Conservation (phyloP, 2,113 vertebrate species). For the Actenoides hombroni region DNA sequence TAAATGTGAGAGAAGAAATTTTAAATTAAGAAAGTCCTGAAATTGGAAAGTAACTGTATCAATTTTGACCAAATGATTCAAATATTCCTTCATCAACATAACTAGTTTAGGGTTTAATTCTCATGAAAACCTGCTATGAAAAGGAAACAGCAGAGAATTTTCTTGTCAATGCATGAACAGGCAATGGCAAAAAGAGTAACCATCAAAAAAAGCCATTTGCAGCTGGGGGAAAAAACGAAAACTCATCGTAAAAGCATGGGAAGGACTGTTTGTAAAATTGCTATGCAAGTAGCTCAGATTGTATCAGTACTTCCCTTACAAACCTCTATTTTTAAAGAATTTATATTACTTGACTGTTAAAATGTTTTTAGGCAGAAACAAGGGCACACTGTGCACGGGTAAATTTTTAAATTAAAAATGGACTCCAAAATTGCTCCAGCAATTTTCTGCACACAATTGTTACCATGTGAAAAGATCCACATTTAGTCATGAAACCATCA, state of each 20-base stretch:
- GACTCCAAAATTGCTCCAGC: conserved; percentile 42
- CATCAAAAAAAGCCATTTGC: background rate
- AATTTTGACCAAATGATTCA: background rate
- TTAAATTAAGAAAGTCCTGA: background rate
- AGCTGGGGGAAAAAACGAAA: background rate
- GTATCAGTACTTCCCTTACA: conserved; percentile 1
- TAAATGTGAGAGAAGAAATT: background rate
- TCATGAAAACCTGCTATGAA: background rate
- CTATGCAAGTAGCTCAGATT: background rate
- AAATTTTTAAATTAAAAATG: conserved; percentile 51
- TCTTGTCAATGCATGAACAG: background rate
- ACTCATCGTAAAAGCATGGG: background rate
- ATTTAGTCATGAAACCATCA: background rate
- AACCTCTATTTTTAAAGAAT: conserved; percentile 13
- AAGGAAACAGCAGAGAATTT: background rate
- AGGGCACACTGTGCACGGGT: background rate
- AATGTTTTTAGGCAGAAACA: conserved; percentile 45
- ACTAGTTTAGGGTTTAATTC: background rate
- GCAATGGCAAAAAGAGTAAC: background rate
- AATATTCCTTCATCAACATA: background rate
- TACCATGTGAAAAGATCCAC: conserved; percentile 47
- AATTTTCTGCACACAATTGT: conserved; percentile 57
- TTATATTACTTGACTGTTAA: conserved; percentile 20
- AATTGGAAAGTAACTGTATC: background rate
- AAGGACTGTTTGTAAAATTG: background rate